These are phyloP conservation scores for Caranx melampygus DNA, from an alignment of 2,113 vertebrate species.

Conservation along the genomic window DNA sequence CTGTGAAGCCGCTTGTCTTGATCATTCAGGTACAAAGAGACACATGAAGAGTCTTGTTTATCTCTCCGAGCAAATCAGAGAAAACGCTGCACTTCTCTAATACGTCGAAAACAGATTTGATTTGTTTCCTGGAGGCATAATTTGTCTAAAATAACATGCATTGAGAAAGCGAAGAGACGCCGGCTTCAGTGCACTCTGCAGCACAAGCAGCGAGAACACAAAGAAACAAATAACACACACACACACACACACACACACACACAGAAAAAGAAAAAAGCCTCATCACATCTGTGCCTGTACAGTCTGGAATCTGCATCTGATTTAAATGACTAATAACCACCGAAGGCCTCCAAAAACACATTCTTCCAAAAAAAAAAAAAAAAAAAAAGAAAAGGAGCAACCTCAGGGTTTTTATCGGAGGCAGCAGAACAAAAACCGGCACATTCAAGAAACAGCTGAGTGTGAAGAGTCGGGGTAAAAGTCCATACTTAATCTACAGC, in stretches of 20 bases:
- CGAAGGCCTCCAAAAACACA: conserved; percentile 20
- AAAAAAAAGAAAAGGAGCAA: conserved; percentile 13
- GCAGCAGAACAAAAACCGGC: conserved; percentile 23
- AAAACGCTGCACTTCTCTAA: not conserved
- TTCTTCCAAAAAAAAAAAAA: not conserved
- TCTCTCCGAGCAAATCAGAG: not conserved
- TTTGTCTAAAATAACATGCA: not conserved
- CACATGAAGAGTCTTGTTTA: too few relatives aligned
- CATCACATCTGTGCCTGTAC: conserved; percentile 38
- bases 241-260: too few relatives aligned
- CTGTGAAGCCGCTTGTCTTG: not conserved
- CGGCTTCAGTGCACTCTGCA: not conserved
- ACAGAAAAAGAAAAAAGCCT: not conserved
- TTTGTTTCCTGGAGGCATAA: not conserved
- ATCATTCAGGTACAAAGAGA: not conserved
- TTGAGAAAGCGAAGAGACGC: not conserved
- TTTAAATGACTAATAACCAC: conserved; percentile 40
- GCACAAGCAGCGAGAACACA: not conserved
- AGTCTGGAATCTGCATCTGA: conserved; percentile 19
- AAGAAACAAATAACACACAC: not conserved
- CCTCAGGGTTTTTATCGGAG: conserved; percentile 11
- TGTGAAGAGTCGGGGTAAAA: conserved; percentile 31
- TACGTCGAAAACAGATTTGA: not conserved
- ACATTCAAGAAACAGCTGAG: conserved; percentile 30
- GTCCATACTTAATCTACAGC: conserved; percentile 55